Base-by-base conservation (phyloP, 2,888 invertebrate species). In the Heliconius ethilla region DNA sequence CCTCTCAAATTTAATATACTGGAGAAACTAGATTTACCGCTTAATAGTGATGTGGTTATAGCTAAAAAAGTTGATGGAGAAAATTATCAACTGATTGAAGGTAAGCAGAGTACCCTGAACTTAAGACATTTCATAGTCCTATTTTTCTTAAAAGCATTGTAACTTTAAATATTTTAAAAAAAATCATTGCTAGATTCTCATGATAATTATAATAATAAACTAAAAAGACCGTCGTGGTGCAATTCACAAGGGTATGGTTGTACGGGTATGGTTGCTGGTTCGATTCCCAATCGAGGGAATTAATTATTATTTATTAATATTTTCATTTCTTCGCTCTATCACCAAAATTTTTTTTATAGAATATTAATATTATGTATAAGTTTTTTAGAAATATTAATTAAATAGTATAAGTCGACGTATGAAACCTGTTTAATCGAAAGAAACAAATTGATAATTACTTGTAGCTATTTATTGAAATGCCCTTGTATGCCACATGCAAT, bases 21-120 rank as follows among this genome's bases (percentile, higher is more conserved):
- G 22, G 78, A 84, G 2, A 77, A 84, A 6, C 78, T 91, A 4
- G 86, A 88, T 55, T 86, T 94, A 65, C 83, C 95, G 55, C 87
- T 95, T 0, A 94, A 96, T 77, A 95, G 95, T 80, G 94, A 95
- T 70, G 91, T 95, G 1, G 92, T 93, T 0, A 25, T 95, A 5
- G 91, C 91, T 0, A 87, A 85, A 76, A 85, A 80, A 79, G 79
- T 82, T 0, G 81, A 81, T 11, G 84, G 87, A 0, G 81, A 86
- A 22, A 83, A 82, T 51, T 89, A 86, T 77, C 75, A 86, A 69
- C 85, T 91, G 66, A 79, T 85, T 74, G 91, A 95, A 92, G 92
- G 92, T 92, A 51, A 22, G 2, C 22, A 51, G 15, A 18, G 18
- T 18, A 22, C 9, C 15, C 13, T 62, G 11, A 5, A 62, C 2